phyloP scores from a whole-genome alignment of 2,888 invertebrate genomes.

The Epistrophe grossulariae region DNA sequence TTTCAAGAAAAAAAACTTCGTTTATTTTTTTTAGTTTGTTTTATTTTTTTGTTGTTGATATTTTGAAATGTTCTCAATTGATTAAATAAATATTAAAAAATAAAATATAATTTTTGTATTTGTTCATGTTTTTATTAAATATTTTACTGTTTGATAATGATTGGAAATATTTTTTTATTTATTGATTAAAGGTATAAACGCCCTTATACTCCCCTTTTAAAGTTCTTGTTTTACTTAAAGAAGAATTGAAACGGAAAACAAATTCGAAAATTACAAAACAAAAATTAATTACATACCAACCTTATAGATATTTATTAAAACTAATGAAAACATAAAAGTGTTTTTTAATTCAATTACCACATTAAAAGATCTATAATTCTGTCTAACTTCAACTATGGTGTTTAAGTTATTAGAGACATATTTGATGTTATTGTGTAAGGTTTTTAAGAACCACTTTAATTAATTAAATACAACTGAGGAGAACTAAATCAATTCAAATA shows the following conservation, averaged over 20 bases:
- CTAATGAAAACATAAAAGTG: too few relatives aligned
- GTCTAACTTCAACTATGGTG: too few relatives aligned
- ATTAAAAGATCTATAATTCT: too few relatives aligned
- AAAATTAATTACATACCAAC: not conserved
- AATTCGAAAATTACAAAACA: not conserved
- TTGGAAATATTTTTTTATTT: constrained; percentile 33
- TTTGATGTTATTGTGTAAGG: too few relatives aligned
- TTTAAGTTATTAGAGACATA: too few relatives aligned
- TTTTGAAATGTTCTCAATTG: not conserved
- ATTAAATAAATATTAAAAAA: not conserved
- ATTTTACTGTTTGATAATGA: constrained; percentile 29
- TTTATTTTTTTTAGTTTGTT: constrained; percentile 62
- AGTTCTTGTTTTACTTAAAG: constrained; percentile 16
- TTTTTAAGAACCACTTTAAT: too few relatives aligned
- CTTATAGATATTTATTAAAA: not conserved
- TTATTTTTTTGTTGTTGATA: constrained; percentile 30
- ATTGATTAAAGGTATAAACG: constrained; percentile 49
- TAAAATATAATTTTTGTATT: not conserved
- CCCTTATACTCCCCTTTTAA: constrained; percentile 41
- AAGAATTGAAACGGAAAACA: constrained; percentile 11
- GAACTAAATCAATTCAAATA: too few relatives aligned
- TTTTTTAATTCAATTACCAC: too few relatives aligned
- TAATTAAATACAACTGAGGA: too few relatives aligned
- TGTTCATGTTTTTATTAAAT: not conserved
- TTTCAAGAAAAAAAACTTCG: constrained; percentile 57